phyloP scores from a whole-genome alignment of 1,140 invertebrate genomes.

The Orussus abietinus region DNA sequence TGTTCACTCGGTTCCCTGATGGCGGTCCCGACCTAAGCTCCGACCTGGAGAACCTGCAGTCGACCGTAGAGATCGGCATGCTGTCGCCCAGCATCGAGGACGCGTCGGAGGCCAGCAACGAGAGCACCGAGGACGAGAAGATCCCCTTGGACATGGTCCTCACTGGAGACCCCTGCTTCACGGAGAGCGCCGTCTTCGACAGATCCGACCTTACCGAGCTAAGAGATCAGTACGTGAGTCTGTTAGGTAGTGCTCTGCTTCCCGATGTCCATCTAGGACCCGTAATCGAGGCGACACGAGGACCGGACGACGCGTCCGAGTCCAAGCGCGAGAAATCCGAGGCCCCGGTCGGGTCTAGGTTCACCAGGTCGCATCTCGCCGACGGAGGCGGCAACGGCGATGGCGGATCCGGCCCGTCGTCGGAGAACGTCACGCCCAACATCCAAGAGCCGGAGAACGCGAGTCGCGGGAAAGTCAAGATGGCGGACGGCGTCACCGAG shows the following conservation, averaged over 20 bases:
- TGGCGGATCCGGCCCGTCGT: constrained; percentile 3
- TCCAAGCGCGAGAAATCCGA: not conserved
- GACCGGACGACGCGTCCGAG: not conserved
- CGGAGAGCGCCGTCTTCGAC: constrained; percentile 21
- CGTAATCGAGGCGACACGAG: constrained; percentile 4
- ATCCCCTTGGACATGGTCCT: constrained; percentile 16
- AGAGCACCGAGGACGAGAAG: constrained; percentile 8
- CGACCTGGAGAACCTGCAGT: constrained; percentile 14
- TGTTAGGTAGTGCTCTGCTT: constrained; percentile 17
- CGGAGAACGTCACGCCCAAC: constrained; percentile 15
- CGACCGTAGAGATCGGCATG: constrained; percentile 12
- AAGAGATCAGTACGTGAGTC: constrained; percentile 19
- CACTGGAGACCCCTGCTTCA: constrained; percentile 23
- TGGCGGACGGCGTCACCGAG: not conserved
- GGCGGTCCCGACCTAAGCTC: constrained; percentile 10
- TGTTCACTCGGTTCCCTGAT: constrained; percentile 8
- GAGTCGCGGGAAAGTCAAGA: constrained; percentile 6
- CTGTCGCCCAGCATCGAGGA: constrained; percentile 9
- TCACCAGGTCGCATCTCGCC: too few species aligned
- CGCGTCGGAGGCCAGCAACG: not conserved
- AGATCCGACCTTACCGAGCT: constrained; percentile 22
- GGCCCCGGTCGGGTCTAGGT: too few species aligned
- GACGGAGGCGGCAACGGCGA: too few species aligned
- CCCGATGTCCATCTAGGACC: constrained; percentile 12
- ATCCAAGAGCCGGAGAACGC: constrained; percentile 11